A percentile compares a stretch with the other conserved stretches of the same genome.
Evolutionary conservation across 2,888 invertebrate species (phyloP).

Genomic region (Drosophila histrio): DNA sequence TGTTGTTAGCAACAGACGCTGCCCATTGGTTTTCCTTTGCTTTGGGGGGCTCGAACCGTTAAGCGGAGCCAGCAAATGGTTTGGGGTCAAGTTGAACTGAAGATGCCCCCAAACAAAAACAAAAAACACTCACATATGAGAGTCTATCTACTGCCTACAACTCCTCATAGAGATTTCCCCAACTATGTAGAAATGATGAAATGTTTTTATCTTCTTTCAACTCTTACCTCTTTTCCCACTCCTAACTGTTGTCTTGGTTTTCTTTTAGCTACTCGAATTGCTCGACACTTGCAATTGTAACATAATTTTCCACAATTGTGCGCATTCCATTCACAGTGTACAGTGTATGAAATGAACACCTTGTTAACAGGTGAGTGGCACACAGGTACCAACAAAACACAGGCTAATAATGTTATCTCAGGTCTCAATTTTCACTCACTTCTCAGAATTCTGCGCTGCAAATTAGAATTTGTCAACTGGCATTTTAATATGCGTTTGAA

Average conservation of each 20-base stretch:
- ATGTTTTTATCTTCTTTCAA: neutral
- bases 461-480: conserved; percentile 69
- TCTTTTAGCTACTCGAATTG: conserved; percentile 20
- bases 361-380: conserved; percentile 38
- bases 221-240: neutral
- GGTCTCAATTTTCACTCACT: conserved; percentile 44
- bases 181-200: neutral
- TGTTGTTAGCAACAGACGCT: conserved; percentile 39
- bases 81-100: conserved; percentile 54
- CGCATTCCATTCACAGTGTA: conserved; percentile 55
- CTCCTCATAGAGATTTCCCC: neutral
- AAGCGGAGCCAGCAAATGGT: conserved; percentile 47
- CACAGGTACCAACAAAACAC: conserved; percentile 12
- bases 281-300: conserved; percentile 37
- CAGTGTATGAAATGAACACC: conserved; percentile 60
- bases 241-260: neutral
- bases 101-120: conserved; percentile 24
- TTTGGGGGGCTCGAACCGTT: conserved; percentile 68
- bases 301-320: conserved; percentile 54
- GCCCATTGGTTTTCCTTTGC: conserved; percentile 60
- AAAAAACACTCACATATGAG: too few relatives aligned
- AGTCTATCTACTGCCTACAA: neutral
- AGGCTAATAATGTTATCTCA: conserved; percentile 56
- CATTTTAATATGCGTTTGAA: conserved; percentile 49
- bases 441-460: conserved; percentile 59